Evolutionary conservation across 2,888 invertebrate genomes (phyloP), one percentile per base, ranked within the genome.

Genomic region (Sylvicola fuscatus): DNA sequence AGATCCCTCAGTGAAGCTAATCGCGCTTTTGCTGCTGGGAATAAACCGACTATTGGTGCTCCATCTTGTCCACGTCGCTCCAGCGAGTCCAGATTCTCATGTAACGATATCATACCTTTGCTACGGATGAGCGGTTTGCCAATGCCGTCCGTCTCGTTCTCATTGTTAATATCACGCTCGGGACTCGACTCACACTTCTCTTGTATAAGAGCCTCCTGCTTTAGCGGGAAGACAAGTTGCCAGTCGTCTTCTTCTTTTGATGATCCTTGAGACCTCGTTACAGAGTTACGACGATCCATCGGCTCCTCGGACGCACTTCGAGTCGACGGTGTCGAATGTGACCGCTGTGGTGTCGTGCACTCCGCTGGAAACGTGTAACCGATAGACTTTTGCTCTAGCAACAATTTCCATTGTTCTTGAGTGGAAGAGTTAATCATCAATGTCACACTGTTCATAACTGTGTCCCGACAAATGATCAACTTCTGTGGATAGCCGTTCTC

Each of bases 401-500:
- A 58, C 38, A 89, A 58, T 44, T 81, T 75, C 75, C 82, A 87
- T 50, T 89, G 87, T 42, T 77, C 72, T 27, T 72, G 72, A 42
- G 72, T 67, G 27, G 66, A 66, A 37, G 70, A 71, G 7, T 80
- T 77, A 47, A 89, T 78, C 72, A 14, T 14, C 3, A 32, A 6
- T 32, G 14, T 32, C 14, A 52, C 53, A 64, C 64, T 59, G 65
- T 52, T 51, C 65, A 51, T 52, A 63, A 64, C 42, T 64, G 71
- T 71, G 50, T 78, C 76, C 40, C 68, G 68, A 46, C 77, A 72
- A 38, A 79, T 61, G 39, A 68, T 43, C 33, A 59, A 42, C 33
- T 3, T 21, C 21, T 21, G 12, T 14, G 26, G 14, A 14, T 26
- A 13, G 6, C 29, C 29, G 11, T 4, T 29, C 5, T 29, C 14